These are phyloP conservation scores for Cyclopterus lumpus DNA, from an alignment of 2,797 vertebrate species.

Conservation along the genomic window DNA sequence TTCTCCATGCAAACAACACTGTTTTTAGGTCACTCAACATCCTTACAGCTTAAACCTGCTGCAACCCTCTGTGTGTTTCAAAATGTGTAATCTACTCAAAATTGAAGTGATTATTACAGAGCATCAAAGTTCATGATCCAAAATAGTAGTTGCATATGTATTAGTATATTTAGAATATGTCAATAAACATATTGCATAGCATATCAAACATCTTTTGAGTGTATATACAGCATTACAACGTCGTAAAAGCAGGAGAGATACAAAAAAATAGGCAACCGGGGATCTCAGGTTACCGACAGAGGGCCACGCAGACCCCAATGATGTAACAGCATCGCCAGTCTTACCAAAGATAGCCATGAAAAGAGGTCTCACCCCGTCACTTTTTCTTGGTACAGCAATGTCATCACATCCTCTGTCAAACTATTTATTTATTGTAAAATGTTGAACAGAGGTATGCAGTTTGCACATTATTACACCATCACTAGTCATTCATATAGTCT, in stretches of 20 bases:
- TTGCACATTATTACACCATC: not conserved
- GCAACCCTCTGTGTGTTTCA: too few relatives aligned
- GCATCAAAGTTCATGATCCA: too few relatives aligned
- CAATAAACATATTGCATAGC: too few relatives aligned
- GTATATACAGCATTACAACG: not conserved
- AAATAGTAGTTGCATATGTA: too few relatives aligned
- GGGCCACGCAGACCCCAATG: conserved; percentile 32
- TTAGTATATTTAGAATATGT: too few relatives aligned
- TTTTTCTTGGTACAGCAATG: not conserved
- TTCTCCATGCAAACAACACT: too few relatives aligned
- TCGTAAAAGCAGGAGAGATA: not conserved
- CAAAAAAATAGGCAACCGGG: conserved; percentile 1
- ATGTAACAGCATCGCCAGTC: conserved; percentile 47
- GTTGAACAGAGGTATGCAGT: not conserved
- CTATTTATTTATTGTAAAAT: not conserved
- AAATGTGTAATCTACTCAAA: too few relatives aligned
- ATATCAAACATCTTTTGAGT: too few relatives aligned
- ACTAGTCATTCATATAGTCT: not conserved
- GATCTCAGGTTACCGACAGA: conserved; percentile 23
- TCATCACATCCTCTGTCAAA: not conserved
- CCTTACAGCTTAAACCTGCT: too few relatives aligned
- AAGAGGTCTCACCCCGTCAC: conserved; percentile 41
- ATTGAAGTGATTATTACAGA: too few relatives aligned
- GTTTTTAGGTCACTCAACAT: too few relatives aligned
- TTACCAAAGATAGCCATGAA: not conserved